Base-by-base conservation (phyloP, 37 sponge, comb jelly and placozoan genomes). In the Oscarella lobularis region DNA sequence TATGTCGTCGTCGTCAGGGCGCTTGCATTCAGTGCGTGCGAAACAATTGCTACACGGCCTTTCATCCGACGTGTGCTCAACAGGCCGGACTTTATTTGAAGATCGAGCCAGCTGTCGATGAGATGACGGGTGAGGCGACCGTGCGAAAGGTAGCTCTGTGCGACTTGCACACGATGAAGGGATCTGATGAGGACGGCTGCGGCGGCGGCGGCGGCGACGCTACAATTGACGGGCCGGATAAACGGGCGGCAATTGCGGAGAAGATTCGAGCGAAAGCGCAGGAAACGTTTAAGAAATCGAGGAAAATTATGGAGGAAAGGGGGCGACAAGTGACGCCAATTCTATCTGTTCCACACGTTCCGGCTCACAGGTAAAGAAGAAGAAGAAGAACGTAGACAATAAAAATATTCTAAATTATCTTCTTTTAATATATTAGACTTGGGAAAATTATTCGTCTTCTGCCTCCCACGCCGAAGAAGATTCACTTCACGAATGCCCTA, bases 31-130 rank as follows among this genome's bases (percentile, higher is more conserved):
- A 98, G 86, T 98, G 99, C 74, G 87, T 89, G 68, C 89, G 85
- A 67, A 75, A 84, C 66, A 98, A 93, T 80, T 98, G 99, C 82
- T 98, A 90, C 75, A 83, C 87, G 33, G 94, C 99, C 2, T 98
- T 98, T 76, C 99, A 98, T 65, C 95, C 90, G 31, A 98, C 92
- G 41, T 98, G 99, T 85, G 99, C 99, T 20, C 99, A 98, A 72
- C 95, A 94, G 71, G 88, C 87, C 37, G 83, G 92, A 31, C 79
- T 98, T 55, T 81, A 88, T 77, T 88, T 98, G 95, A 93, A 94
- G 75, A 74, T 98, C 27, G 95, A 90, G 76, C 69, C 60, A 48
- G 60, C 60, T 48, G 20, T 20, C 9, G 60, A 48, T 20, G 9
- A 72, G 37, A 66, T 76, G 0, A 87, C 80, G 30, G 70, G 73